Percentiles rank a stretch among this genome's conserved stretches.
phyloP scores from a whole-genome alignment of 1,140 invertebrate genomes.

The Pogonus chalceus region DNA sequence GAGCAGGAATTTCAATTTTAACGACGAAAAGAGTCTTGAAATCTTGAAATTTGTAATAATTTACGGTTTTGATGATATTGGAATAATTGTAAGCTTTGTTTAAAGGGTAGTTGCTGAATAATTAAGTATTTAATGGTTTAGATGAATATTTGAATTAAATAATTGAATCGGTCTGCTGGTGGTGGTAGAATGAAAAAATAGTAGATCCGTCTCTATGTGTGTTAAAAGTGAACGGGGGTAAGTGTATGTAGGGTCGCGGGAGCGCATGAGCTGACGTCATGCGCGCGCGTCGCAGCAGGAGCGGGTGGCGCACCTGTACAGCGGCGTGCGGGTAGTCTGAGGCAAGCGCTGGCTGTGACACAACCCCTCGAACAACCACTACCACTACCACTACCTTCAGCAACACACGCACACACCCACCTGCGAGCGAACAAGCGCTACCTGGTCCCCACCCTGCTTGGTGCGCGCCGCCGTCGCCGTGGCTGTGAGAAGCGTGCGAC shows the following conservation, averaged over 20 bases:
- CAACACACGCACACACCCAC: constrained; percentile 31
- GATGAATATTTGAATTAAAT: constrained; percentile 1
- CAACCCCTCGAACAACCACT: constrained; percentile 28
- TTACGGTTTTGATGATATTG: no score
- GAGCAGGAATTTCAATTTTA: no score
- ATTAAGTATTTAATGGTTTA: constrained; percentile 7
- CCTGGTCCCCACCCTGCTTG: constrained; percentile 15
- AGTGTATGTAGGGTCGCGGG: no score
- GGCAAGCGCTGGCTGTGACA: constrained; percentile 29
- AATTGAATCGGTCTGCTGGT: not conserved
- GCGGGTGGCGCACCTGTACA: constrained; percentile 21
- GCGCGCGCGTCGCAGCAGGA: constrained; percentile 16
- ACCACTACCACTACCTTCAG: constrained; percentile 8
- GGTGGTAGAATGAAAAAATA: not conserved
- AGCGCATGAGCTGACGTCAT: not conserved
- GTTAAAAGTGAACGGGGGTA: not conserved
- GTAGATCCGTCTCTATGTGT: not conserved
- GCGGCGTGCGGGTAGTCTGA: constrained; percentile 29
- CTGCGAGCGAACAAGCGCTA: constrained; percentile 32
- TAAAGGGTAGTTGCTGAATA: no score
- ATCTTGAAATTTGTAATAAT: no score
- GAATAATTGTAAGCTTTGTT: no score
- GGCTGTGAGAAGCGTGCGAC: constrained; percentile 8
- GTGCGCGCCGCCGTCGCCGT: not conserved
- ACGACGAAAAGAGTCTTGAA: no score